phyloP scores from a whole-genome alignment of 1,140 invertebrate species.

The Zophobas atratus region DNA sequence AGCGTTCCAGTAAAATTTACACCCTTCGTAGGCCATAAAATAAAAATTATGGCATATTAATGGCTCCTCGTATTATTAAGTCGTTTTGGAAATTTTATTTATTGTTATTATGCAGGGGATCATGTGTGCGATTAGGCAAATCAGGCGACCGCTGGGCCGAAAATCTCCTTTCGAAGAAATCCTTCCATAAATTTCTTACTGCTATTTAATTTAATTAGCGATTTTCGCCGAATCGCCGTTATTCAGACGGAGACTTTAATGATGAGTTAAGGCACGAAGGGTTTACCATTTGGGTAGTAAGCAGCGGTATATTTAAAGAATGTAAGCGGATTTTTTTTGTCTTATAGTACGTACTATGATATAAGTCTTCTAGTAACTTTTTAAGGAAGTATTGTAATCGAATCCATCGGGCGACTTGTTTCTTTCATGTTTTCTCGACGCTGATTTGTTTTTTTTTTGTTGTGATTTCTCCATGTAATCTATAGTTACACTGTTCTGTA shows the following conservation, averaged over 20 bases:
- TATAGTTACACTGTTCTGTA: too few relatives aligned
- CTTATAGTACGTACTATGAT: too few relatives aligned
- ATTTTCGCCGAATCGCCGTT: conserved; percentile 14
- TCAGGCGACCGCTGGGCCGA: neutral
- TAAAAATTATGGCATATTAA: conserved; percentile 10
- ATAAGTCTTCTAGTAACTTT: too few relatives aligned
- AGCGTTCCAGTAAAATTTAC: neutral
- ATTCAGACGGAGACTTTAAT: neutral
- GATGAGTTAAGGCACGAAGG: neutral
- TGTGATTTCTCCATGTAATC: too few relatives aligned
- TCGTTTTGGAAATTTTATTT: conserved; percentile 12
- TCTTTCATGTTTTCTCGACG: too few relatives aligned
- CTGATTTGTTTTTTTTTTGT: too few relatives aligned
- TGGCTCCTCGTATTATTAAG: neutral
- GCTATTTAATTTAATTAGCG: conserved; percentile 27
- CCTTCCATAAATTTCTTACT: conserved; percentile 3
- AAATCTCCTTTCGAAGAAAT: neutral
- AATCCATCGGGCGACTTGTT: too few relatives aligned
- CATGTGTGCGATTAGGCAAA: conserved; percentile 2
- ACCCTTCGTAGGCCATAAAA: neutral
- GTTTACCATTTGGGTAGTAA: too few relatives aligned
- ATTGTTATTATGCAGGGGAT: neutral
- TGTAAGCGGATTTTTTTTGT: too few relatives aligned
- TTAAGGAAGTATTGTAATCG: too few relatives aligned
- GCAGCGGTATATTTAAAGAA: too few relatives aligned